Percentiles rank a stretch among this genome's conserved stretches.
These are phyloP conservation scores for Tinea trinotella DNA, from an alignment of 2,888 invertebrate species.

Conservation along the genomic window DNA sequence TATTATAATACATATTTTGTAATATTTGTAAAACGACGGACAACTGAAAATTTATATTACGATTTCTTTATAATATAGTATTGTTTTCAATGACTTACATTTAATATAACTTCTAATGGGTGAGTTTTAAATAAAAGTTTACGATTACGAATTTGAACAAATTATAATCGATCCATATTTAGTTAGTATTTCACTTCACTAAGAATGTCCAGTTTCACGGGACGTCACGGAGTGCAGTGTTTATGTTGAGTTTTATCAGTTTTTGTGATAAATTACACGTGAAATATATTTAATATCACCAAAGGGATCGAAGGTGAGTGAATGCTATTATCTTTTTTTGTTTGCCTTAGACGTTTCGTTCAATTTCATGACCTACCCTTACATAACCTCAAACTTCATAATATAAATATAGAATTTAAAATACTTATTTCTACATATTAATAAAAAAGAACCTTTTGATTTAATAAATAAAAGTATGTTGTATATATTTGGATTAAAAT, in stretches of 20 bases:
- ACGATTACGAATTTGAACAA: neutral
- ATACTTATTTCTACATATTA: neutral
- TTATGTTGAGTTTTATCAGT: slow-evolving; percentile 56
- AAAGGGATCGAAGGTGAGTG: slow-evolving; percentile 40
- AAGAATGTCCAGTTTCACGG: slow-evolving; percentile 25
- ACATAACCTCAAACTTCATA: slow-evolving; percentile 9
- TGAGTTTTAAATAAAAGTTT: too few species aligned
- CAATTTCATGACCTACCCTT: neutral
- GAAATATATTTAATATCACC: slow-evolving; percentile 37
- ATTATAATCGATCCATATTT: neutral
- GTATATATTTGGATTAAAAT: neutral
- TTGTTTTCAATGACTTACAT: too few species aligned
- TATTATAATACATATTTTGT: neutral
- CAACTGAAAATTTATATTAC: too few species aligned
- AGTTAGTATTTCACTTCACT: slow-evolving; percentile 21
- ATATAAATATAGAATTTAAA: slow-evolving; percentile 1
- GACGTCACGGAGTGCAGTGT: slow-evolving; percentile 38
- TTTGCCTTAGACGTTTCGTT: neutral
- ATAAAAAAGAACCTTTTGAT: neutral
- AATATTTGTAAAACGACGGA: too few species aligned
- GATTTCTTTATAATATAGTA: too few species aligned
- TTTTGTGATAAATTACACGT: slow-evolving; percentile 64
- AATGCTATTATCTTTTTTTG: slow-evolving; percentile 12
- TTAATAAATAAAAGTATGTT: neutral
- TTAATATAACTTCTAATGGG: too few species aligned